Base-by-base conservation (phyloP, 2,113 vertebrate species). In the Canis aureus region DNA sequence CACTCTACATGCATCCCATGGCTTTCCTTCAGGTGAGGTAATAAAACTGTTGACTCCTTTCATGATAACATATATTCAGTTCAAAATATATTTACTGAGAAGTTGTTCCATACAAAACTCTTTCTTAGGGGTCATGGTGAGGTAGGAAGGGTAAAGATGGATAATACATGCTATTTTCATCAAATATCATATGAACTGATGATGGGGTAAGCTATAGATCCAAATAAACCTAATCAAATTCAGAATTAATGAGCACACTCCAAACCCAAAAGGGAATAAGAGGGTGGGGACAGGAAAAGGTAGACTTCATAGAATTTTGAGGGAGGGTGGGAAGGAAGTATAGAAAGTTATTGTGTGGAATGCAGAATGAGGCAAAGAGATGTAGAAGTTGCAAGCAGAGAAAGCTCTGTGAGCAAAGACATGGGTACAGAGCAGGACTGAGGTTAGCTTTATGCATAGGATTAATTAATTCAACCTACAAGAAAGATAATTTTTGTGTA, bases 371-470 rank as follows among this genome's bases (percentile, higher is more conserved):
- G 8, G 15, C 4, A 3, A 32, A 22, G 13, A 11, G 11, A 8
- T 32, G 20, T 5, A 60, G 19, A 38, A 23, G 25, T 22, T 81
- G n/a, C 11, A 38, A 13, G 27, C 11, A 49, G 20, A 15, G 6
- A 27, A 66, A 80, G 5, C 19, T 35, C 11, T 19, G 2, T 10
- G 53, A 74, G 2, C 15, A 73, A 82, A 16, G 5, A 29, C 8
- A 22, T 2, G 23, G 35, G 1, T 2, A 1, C 2, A 13, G 9
- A 4, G 2, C 8, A 29, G 43, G 35, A 35, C 57, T 7, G 8
- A 57, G 17, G 5, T 27, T 62, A 2, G 0, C 16, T 57, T 6
- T 25, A 0, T 79, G 2, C 3, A 2, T 19, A n/a, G 2, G 27
- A 76, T 81, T 62, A 22, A 49, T 29, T 81, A 32, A 49, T 29